A percentile compares a stretch with the other conserved stretches of the same genome.
Conservation (phyloP, 2,797 vertebrate genomes). For the Phoebastria nigripes region DNA sequence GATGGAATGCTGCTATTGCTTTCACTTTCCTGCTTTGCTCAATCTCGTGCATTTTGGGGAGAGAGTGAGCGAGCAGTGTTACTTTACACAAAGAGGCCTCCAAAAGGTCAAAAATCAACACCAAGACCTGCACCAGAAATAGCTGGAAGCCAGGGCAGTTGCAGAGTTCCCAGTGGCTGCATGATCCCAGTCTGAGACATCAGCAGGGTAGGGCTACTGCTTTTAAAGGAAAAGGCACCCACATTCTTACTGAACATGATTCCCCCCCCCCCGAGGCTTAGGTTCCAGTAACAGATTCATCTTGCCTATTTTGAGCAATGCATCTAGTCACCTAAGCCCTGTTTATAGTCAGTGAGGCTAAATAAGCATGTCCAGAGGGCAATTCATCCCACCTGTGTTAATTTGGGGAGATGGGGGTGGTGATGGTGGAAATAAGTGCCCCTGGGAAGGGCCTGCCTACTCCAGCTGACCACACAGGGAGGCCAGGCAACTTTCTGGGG, state of each 20-base stretch:
- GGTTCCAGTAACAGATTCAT: background rate
- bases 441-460: background rate
- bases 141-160: background rate
- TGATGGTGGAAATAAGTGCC: background rate
- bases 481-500: background rate
- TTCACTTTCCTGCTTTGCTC: background rate
- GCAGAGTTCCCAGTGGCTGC: background rate
- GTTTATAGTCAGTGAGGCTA: background rate
- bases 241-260: background rate
- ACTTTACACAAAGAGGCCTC: background rate
- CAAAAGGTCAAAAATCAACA: background rate
- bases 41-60: background rate
- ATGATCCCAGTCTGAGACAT: background rate
- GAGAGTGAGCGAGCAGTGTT: accelerated
- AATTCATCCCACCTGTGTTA: background rate
- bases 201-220: background rate
- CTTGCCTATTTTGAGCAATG: background rate
- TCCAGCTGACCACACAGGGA: constrained; percentile 3
- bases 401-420: background rate
- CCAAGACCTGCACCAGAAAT: background rate
- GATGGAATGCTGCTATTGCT: background rate
- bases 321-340: background rate
- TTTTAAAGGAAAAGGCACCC: background rate
- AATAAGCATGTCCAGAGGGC: background rate
- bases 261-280: background rate